These are phyloP conservation scores for Tinea trinotella DNA, from an alignment of 2,888 invertebrate genomes.

Conservation along the genomic window DNA sequence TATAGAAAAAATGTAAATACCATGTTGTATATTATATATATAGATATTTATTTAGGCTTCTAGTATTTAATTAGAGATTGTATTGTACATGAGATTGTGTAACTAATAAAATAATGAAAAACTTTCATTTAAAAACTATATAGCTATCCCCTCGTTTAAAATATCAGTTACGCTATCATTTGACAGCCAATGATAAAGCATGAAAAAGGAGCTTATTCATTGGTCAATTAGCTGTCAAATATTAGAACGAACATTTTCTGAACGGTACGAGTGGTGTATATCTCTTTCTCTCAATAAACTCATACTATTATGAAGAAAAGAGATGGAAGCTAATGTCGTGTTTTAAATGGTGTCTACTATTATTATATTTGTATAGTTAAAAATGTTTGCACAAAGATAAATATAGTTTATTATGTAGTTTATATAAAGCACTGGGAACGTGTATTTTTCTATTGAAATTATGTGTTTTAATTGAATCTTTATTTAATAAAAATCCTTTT, in stretches of 20 bases:
- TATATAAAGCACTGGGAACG: constrained; percentile 61
- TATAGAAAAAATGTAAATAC: neutral
- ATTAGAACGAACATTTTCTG: too few species aligned
- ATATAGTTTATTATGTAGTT: constrained; percentile 1
- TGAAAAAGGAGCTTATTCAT: too few species aligned
- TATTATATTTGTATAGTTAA: too few species aligned
- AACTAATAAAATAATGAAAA: neutral
- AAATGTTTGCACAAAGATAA: neutral
- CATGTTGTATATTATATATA: neutral
- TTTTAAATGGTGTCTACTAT: too few species aligned
- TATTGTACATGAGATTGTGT: neutral
- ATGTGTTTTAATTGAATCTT: neutral
- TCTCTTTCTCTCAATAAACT: neutral
- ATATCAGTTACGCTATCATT: too few species aligned
- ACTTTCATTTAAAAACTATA: neutral
- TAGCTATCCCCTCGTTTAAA: too few species aligned
- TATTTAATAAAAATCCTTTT: too few species aligned
- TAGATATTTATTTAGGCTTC: neutral
- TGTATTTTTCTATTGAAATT: constrained; percentile 61
- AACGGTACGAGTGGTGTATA: too few species aligned
- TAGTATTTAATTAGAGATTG: neutral
- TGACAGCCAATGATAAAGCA: too few species aligned
- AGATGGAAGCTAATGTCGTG: neutral
- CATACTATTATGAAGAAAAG: neutral
- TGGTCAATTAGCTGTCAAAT: too few species aligned